Evolutionary conservation across 1,140 invertebrate species (phyloP).

Genomic region (Teleogryllus occipitalis): DNA sequence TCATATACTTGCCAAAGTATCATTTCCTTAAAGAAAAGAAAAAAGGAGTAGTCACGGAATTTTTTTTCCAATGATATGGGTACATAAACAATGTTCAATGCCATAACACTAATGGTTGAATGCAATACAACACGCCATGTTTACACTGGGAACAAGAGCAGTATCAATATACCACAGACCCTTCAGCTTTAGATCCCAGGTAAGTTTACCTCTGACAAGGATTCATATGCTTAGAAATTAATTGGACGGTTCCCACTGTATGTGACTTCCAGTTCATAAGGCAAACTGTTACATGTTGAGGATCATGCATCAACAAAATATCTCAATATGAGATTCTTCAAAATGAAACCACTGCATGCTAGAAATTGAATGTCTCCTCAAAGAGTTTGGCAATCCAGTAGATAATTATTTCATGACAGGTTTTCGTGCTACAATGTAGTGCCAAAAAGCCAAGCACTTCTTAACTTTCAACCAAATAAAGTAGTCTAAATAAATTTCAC

Average conservation of each 20-base stretch:
- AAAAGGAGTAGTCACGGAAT: not conserved
- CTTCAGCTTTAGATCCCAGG: constrained; percentile 1
- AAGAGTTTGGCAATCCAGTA: not conserved
- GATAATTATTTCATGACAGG: constrained; percentile 4
- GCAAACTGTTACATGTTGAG: constrained; percentile 20
- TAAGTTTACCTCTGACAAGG: constrained; percentile 7
- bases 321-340: constrained; percentile 20
- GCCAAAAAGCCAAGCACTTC: not conserved
- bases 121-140: constrained; percentile 10
- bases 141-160: constrained; percentile 21
- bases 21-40: not conserved
- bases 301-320: constrained; percentile 18
- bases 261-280: constrained; percentile 21
- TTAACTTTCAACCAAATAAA: not conserved
- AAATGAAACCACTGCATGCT: constrained; percentile 12
- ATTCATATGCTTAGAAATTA: constrained; percentile 13
- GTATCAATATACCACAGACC: not conserved
- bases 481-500: not conserved
- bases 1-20: constrained; percentile 5
- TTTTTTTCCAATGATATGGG: constrained; percentile 16
- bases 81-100: constrained; percentile 8
- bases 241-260: constrained; percentile 21
- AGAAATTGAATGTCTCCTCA: not conserved
- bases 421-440: not conserved
- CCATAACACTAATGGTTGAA: constrained; percentile 9